A percentile compares a stretch with the other conserved stretches of the same genome.
Conservation (phyloP, 2,797 vertebrate genomes). For the Diplodus puntazzo region DNA sequence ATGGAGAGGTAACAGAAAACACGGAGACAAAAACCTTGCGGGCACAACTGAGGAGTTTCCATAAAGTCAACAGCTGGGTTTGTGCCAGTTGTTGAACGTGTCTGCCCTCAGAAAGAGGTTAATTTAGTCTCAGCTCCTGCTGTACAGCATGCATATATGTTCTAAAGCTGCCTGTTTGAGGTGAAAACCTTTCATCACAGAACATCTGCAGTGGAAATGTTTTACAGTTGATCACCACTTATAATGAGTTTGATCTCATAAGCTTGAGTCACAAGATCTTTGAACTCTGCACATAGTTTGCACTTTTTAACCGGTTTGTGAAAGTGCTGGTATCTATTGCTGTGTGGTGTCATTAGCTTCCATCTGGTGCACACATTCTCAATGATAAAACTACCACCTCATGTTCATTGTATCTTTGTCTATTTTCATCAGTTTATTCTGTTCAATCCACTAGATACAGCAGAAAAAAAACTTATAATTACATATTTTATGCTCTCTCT, state of each 20-base stretch:
- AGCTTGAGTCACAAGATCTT: not conserved
- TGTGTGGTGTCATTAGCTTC: not conserved
- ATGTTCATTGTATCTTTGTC: not conserved
- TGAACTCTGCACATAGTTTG: slow-evolving; percentile 3
- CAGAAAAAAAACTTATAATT: not conserved
- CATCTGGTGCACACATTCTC: not conserved
- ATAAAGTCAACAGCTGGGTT: slow-evolving; percentile 30
- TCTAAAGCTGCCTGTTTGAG: not conserved
- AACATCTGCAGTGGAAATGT: slow-evolving; percentile 16
- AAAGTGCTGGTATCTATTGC: not conserved
- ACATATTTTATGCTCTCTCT: not conserved
- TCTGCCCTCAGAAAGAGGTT: slow-evolving; percentile 10
- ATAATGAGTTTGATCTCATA: slow-evolving; percentile 7
- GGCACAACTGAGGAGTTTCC: slow-evolving; percentile 31
- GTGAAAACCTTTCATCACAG: not conserved
- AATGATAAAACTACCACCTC: not conserved
- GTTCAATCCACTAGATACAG: not conserved
- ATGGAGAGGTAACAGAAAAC: slow-evolving; percentile 19
- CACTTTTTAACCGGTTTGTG: not conserved
- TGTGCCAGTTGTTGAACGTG: slow-evolving; percentile 12
- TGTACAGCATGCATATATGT: not conserved
- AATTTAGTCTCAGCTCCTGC: not conserved
- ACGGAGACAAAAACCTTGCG: slow-evolving; percentile 10
- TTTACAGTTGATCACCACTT: slow-evolving; percentile 12
- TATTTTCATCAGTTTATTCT: not conserved